Evolutionary conservation across 2,888 invertebrate species (phyloP), one percentile per base, ranked within the genome.

Genomic region (Parelbella ahira): DNA sequence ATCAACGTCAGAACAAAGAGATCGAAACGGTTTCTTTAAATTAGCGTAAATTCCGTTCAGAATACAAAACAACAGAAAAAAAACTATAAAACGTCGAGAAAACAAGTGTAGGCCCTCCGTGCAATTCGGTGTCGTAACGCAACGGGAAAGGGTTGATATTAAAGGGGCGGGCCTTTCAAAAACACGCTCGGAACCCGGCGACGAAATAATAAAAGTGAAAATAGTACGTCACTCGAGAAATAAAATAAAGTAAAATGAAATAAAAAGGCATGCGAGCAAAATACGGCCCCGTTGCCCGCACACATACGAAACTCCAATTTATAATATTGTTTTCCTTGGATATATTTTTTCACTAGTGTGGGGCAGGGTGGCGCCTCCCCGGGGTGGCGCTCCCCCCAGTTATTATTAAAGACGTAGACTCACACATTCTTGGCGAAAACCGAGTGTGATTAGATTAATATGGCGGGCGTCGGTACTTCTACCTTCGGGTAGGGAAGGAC

Each of bases 261-360:
- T 75, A 71, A 76, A 74, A 73, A 67, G 70, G 68, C 71, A 71
- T 67, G 66, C 60, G 70, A 68, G 61, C 67, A 56, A 73, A 71
- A 73, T 70, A 71, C 76, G 68, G 66, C 62, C 64, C 60, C 60
- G 65, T 65, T 39, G n/a, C 28, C 32, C 48, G 53, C 70, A 65
- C 78, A 76, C 73, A 75, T 71, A 66, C 56, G 54, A 63, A 39
- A 20, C 32, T 75, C 80, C 86, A 86, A 87, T 87, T 87, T 87
- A 87, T 87, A 87, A 87, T 87, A 87, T 87, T 87, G 86, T 87
- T 87, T 87, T 86, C 86, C 80, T 82, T 70, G 54, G 83, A 83
- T 84, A 84, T 86, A 84, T 87, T 87, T 87, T 87, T 87, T 84
- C 86, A 86, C 82, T 86, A 87, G 86, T 75, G 70, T 72, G 48